Evolutionary conservation across 2,113 vertebrate genomes (phyloP).

Genomic region (Microtus ochrogaster): DNA sequence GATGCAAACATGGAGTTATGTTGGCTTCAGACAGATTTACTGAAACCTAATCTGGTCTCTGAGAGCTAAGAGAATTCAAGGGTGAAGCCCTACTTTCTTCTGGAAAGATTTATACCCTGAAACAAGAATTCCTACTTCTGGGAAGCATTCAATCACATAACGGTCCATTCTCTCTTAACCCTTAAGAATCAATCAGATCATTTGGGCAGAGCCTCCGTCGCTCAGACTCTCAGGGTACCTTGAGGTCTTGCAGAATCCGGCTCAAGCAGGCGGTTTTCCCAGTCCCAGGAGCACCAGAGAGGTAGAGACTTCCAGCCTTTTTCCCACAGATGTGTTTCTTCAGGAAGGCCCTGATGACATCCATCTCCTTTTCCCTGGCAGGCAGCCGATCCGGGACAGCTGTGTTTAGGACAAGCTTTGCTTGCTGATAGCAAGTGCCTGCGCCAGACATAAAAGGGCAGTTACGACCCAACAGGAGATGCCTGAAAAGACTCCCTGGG

Average conservation of each 20-base stretch:
- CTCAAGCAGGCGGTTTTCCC: constrained; percentile 96
- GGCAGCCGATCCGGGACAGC: constrained; percentile 91
- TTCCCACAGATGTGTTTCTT: constrained; percentile 84
- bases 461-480: constrained; percentile 47
- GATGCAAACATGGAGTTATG: constrained; percentile 32
- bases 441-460: not conserved
- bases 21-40: not conserved
- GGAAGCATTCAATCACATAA: not conserved
- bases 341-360: constrained; percentile 90
- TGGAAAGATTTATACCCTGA: constrained; percentile 1
- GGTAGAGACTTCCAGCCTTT: constrained; percentile 93
- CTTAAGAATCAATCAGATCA: not conserved
- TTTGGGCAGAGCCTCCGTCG: constrained; percentile 34
- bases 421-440: constrained; percentile 91
- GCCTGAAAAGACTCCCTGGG: constrained; percentile 24
- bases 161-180: not conserved
- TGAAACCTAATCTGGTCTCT: not conserved
- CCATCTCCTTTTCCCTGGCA: constrained; percentile 89
- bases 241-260: constrained; percentile 91
- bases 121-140: not conserved
- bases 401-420: constrained; percentile 92
- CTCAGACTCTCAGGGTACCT: constrained; percentile 84
- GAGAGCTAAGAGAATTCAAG: not conserved
- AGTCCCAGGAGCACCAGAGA: constrained; percentile 95
- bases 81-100: constrained; percentile 8